phyloP scores from a whole-genome alignment of 2,797 vertebrate genomes.

The Centropyge bicolor region DNA sequence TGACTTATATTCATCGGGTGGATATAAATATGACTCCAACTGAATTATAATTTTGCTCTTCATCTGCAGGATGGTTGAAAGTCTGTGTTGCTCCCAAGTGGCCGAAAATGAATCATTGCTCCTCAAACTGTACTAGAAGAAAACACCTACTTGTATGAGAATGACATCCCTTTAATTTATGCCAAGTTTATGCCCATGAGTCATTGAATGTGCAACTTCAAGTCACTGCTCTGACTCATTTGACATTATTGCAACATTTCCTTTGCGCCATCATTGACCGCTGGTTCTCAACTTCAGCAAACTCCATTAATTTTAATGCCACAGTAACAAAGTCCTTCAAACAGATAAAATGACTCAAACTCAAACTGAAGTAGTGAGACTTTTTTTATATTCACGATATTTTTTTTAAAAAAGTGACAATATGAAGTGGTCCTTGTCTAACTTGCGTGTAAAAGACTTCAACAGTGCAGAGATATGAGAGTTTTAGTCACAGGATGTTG shows the following conservation, averaged over 20 bases:
- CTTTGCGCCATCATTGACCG: background rate
- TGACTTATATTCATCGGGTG: background rate
- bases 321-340: slow-evolving; percentile 28
- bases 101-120: background rate
- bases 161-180: slow-evolving; percentile 19
- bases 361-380: slow-evolving; percentile 41
- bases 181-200: slow-evolving; percentile 5
- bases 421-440: slow-evolving; percentile 1
- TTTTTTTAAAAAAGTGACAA: slow-evolving; percentile 21
- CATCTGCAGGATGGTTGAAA: background rate
- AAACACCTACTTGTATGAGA: background rate
- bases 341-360: slow-evolving; percentile 34
- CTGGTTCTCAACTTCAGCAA: slow-evolving; percentile 16
- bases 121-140: background rate
- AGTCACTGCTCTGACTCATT: slow-evolving; percentile 46
- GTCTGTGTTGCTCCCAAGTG: background rate
- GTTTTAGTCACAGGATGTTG: slow-evolving; percentile 20
- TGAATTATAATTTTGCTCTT: background rate
- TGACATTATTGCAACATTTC: slow-evolving; percentile 37
- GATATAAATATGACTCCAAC: background rate
- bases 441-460: slow-evolving; percentile 43
- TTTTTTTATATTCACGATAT: slow-evolving; percentile 6
- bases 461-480: slow-evolving; percentile 12
- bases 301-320: slow-evolving; percentile 39
- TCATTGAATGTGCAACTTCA: slow-evolving; percentile 19